Conservation (phyloP, 2,113 vertebrate genomes). For the Trachemys scripta region DNA sequence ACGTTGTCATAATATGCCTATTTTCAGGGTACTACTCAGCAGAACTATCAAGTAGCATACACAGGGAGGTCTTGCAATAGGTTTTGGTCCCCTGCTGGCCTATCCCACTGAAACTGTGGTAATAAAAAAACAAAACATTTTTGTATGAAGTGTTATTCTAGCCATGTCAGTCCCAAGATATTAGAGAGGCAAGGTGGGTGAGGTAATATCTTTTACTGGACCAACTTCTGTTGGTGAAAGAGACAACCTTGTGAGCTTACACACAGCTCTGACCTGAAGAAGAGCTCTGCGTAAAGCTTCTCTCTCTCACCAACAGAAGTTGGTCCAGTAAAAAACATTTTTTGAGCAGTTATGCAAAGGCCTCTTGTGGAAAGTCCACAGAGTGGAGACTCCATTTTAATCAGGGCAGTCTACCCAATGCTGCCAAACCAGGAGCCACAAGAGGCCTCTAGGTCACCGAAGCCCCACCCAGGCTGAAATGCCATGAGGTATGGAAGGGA, state of each 20-base stretch:
- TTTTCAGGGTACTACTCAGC: not conserved
- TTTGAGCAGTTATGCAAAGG: not conserved
- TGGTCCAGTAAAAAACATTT: not conserved
- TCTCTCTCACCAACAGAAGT: not conserved
- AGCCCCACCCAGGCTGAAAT: not conserved
- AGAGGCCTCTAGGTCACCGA: not conserved
- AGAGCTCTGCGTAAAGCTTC: not conserved
- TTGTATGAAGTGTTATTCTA: not conserved
- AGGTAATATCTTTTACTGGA: not conserved
- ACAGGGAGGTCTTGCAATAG: not conserved
- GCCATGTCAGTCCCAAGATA: not conserved
- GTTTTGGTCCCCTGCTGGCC: not conserved
- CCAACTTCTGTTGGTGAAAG: not conserved
- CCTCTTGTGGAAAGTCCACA: not conserved
- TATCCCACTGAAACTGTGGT: not conserved
- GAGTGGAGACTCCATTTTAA: not conserved
- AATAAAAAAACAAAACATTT: not conserved
- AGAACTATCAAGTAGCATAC: not conserved
- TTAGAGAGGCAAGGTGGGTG: not conserved
- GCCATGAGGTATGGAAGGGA: not conserved
- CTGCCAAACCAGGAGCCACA: not conserved
- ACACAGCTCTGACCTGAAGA: not conserved
- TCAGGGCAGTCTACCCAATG: not conserved
- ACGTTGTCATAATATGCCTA: not conserved
- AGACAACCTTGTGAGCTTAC: not conserved